Evolutionary conservation across 1,140 invertebrate genomes (phyloP), one percentile per base, ranked within the genome.

Genomic region (Scaptomyza pallida): DNA sequence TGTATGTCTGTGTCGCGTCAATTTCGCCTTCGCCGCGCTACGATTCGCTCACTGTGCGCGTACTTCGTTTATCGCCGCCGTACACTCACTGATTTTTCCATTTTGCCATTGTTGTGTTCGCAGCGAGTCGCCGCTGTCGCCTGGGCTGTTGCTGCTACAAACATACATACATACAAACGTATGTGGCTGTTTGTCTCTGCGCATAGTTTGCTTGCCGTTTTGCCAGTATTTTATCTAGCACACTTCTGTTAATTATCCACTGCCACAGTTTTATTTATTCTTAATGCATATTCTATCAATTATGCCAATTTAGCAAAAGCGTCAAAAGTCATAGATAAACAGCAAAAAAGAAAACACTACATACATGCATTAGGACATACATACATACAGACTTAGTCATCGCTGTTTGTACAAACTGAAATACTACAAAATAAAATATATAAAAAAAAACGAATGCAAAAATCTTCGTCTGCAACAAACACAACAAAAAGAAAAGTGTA

Each of bases 61-160:
- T 47, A 57, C 43, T 57, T 37, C 61, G 72, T 80, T 79, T 65
- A 54, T 75, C 45, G 72, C 33, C 59, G 65, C 59, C 72, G 74
- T 71, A 61, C 61, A 75, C 72, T 65, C 67, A 75, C 61, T 72
- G 52, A 76, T 51, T 63, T 41, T 40, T 17, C 40, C 75, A 72
- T 76, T n/a, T 61, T 81, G 78, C 50, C 78, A 72, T 71, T 81
- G 71, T 51, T 67, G 56, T 41, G 44, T 57, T 63, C 65, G 62
- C 71, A 41, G 43, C 50, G 41, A 52, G 15, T 62, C 48, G 67
- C 60, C 41, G 45, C 15, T 41, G 33, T 43, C 52, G 63, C 55
- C 33, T 60, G 15, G 26, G 26, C 48, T 60, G 47, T 47, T 50
- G 55, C 26, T 68, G 19, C 33, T 37, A 37, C 33, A 37, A n/a